Percentiles rank a stretch among this genome's conserved stretches.
These are phyloP conservation scores for Panurus biarmicus DNA, from an alignment of 2,113 vertebrate genomes.

Conservation along the genomic window DNA sequence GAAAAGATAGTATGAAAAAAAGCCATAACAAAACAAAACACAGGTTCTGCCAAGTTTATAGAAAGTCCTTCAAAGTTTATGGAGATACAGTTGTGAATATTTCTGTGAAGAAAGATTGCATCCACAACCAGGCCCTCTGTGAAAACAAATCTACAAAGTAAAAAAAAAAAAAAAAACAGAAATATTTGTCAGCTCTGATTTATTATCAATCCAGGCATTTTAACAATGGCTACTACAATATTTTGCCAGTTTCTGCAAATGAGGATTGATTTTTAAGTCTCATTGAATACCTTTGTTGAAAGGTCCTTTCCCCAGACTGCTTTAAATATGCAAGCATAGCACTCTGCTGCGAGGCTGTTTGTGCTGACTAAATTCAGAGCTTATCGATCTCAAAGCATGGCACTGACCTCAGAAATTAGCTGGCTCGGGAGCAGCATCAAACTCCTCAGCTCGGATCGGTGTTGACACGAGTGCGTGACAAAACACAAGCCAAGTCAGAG, in stretches of 20 bases:
- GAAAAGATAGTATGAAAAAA: neutral
- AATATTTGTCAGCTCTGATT: neutral
- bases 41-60: neutral
- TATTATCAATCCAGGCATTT: neutral
- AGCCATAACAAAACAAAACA: no score
- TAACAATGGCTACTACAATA: neutral
- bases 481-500: neutral
- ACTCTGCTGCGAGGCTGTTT: neutral
- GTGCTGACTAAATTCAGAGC: conserved; percentile 36
- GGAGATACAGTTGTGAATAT: neutral
- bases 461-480: neutral
- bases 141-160: neutral
- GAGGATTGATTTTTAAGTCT: conserved; percentile 39
- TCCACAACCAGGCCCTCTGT: neutral
- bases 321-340: conserved; percentile 34
- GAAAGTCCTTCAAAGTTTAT: neutral
- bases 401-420: conserved; percentile 6
- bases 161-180: neutral
- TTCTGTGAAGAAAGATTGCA: neutral
- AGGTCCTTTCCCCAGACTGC: conserved; percentile 14
- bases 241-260: neutral
- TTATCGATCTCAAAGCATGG: neutral
- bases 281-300: conserved; percentile 12
- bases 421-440: neutral
- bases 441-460: neutral